Conservation (phyloP, 2,113 vertebrate species). For the Hiodon tergisus region DNA sequence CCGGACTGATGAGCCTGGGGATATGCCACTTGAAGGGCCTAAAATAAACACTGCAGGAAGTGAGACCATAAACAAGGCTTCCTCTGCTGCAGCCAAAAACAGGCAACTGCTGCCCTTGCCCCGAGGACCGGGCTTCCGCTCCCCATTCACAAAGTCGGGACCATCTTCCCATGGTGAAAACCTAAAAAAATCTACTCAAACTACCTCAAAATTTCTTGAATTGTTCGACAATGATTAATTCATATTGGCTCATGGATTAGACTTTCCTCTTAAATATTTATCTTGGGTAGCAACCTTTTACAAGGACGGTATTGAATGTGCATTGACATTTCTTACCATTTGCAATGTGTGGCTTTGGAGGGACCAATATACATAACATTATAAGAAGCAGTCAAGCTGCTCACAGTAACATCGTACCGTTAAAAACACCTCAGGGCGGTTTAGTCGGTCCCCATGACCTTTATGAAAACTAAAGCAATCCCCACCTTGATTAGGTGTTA, state of each 20-base stretch:
- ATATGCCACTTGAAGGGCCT: constrained; percentile 31
- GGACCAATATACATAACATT: too few relatives aligned
- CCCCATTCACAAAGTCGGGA: background rate
- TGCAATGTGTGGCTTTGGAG: too few relatives aligned
- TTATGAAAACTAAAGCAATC: constrained; percentile 58
- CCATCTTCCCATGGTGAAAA: too few relatives aligned
- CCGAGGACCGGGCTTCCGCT: background rate
- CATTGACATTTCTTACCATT: background rate
- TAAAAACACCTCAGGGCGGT: constrained; percentile 16
- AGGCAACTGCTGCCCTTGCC: background rate
- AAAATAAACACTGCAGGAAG: constrained; percentile 58
- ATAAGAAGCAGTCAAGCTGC: background rate
- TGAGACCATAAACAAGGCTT: constrained; percentile 47
- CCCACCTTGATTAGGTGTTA: constrained; percentile 62
- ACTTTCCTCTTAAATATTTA: too few relatives aligned
- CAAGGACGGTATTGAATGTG: constrained; percentile 40
- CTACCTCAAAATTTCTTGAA: too few relatives aligned
- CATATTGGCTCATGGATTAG: too few relatives aligned
- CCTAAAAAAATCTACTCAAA: too few relatives aligned
- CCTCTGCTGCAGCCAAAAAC: constrained; percentile 17
- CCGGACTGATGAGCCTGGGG: constrained; percentile 11
- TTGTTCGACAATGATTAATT: too few relatives aligned
- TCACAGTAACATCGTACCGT: background rate
- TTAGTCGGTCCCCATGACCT: constrained; percentile 58
- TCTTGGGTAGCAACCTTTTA: constrained; percentile 34